phyloP scores from a whole-genome alignment of 2,113 vertebrate species.

The Zapornia atra region DNA sequence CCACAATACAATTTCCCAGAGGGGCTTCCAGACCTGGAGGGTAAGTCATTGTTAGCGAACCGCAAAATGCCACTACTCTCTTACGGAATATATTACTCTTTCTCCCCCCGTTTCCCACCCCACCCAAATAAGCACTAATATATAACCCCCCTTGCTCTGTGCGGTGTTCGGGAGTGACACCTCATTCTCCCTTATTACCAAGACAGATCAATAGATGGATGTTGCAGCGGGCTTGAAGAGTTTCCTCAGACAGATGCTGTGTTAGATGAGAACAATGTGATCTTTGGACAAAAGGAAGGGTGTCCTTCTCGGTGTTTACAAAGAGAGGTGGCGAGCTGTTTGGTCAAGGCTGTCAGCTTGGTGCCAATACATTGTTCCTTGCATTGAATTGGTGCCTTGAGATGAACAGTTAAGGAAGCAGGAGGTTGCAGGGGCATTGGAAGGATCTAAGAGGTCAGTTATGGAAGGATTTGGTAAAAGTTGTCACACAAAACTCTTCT shows the following conservation, averaged over 20 bases:
- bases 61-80: background rate
- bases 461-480: slow-evolving; percentile 64
- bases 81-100: background rate
- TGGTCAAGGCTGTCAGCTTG: slow-evolving; percentile 43
- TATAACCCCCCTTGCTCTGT: background rate
- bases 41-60: background rate
- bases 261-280: slow-evolving; percentile 47
- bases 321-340: slow-evolving; percentile 47
- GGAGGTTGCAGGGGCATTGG: slow-evolving; percentile 58
- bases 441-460: slow-evolving; percentile 64
- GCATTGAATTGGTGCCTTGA: slow-evolving; percentile 56
- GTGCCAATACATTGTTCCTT: slow-evolving; percentile 67
- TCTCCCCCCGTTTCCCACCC: background rate
- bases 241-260: slow-evolving; percentile 41
- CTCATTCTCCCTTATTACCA: background rate
- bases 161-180: background rate
- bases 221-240: slow-evolving; percentile 63
- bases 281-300: slow-evolving; percentile 62
- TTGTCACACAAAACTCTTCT: slow-evolving; percentile 68
- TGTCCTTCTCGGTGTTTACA: slow-evolving; percentile 65
- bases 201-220: background rate
- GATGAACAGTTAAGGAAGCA: slow-evolving; percentile 58
- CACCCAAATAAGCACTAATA: slow-evolving; percentile 6
- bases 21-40: slow-evolving; percentile 5
- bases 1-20: background rate